phyloP scores from a whole-genome alignment of 2,113 vertebrate species.

The Sisor rabdophorus region DNA sequence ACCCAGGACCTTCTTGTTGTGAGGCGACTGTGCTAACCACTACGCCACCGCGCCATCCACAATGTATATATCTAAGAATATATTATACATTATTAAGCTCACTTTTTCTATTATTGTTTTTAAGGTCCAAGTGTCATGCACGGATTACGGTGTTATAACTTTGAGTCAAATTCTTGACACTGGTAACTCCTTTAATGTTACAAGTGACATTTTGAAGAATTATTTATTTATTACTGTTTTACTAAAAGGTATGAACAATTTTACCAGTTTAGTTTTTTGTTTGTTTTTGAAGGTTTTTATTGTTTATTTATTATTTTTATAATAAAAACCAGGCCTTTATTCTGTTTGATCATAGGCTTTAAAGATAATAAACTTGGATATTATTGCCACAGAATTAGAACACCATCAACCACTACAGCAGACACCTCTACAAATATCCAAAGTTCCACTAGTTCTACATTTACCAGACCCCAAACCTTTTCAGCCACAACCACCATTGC shows the following conservation, averaged over 20 bases:
- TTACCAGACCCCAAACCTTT: not conserved
- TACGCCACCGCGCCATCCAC: no score
- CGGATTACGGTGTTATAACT: accelerated
- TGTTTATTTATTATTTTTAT: not conserved
- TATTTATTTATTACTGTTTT: not conserved
- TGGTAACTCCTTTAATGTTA: not conserved
- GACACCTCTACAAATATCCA: not conserved
- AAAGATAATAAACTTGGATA: not conserved
- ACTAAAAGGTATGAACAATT: not conserved
- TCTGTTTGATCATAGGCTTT: not conserved
- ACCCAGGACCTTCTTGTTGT: no score
- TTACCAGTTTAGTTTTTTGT: not conserved
- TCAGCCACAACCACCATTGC: not conserved
- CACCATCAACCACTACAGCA: no score
- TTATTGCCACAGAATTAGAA: not conserved
- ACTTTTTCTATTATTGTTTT: not conserved
- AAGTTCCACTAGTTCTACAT: not conserved
- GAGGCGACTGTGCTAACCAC: no score
- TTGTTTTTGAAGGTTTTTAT: not conserved
- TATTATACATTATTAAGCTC: no score
- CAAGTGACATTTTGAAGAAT: not conserved
- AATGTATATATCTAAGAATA: no score
- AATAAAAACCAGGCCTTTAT: not conserved
- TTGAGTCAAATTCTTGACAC: not conserved
- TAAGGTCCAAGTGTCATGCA: not conserved